Conservation (phyloP, 1,140 invertebrate genomes). For the Ceratina japonica region DNA sequence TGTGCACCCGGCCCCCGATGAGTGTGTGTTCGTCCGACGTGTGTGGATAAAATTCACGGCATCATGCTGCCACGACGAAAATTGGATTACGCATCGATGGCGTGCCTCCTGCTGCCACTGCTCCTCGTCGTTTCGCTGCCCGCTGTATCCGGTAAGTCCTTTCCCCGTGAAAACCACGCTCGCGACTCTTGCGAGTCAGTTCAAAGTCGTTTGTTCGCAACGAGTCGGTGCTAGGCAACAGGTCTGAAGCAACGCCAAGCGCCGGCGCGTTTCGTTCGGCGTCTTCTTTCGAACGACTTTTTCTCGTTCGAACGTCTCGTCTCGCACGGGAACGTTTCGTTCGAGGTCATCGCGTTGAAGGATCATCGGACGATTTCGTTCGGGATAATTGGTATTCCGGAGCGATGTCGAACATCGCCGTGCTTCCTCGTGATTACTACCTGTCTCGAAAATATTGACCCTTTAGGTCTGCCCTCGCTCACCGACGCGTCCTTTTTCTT, state of each 20-base stretch:
- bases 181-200: not conserved
- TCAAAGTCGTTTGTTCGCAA: conserved; percentile 41
- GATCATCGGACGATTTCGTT: conserved; percentile 30
- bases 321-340: not conserved
- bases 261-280: conserved; percentile 68
- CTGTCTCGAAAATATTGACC: conserved; percentile 70
- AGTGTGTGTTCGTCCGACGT: conserved; percentile 71
- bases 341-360: conserved; percentile 19
- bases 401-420: conserved; percentile 63
- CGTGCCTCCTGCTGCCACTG: conserved; percentile 53
- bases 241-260: conserved; percentile 68
- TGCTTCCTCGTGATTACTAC: conserved; percentile 60
- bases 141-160: conserved; percentile 68
- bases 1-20: conserved; percentile 69
- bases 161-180: not conserved
- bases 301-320: not conserved
- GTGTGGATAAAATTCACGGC: conserved; percentile 70
- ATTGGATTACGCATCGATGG: conserved; percentile 74
- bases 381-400: conserved; percentile 65
- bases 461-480: not conserved
- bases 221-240: conserved; percentile 72
- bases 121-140: conserved; percentile 59
- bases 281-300: conserved; percentile 17
- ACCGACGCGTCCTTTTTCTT: conserved; percentile 19
- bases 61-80: conserved; percentile 72